Evolutionary conservation across 2,888 invertebrate species (phyloP).

Genomic region (Eupeodes luniger): DNA sequence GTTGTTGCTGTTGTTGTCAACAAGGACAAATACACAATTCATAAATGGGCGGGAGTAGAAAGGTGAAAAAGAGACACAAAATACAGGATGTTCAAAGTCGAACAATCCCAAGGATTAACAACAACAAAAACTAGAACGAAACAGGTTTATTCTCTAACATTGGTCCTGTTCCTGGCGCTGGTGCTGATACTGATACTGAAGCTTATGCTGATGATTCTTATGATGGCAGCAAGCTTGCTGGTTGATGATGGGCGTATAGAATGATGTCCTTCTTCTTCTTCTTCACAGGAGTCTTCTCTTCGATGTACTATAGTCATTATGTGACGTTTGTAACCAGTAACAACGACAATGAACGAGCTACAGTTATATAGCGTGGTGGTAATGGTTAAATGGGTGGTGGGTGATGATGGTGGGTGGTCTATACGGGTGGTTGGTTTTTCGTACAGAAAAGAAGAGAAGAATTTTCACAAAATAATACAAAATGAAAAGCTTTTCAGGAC

Average conservation of each 20-base stretch:
- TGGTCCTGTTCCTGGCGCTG: constrained; percentile 37
- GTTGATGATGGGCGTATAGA: constrained; percentile 25
- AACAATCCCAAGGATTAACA: constrained; percentile 72
- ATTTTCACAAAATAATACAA: constrained; percentile 70
- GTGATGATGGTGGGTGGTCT: background rate
- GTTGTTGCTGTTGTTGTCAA: constrained; percentile 60
- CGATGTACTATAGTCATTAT: constrained; percentile 28
- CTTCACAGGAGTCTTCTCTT: constrained; percentile 47
- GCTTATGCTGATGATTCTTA: constrained; percentile 5
- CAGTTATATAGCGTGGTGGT: background rate
- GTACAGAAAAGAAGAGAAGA: constrained; percentile 34
- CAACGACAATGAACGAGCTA: constrained; percentile 18
- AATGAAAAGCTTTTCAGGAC: constrained; percentile 75
- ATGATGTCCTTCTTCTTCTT: constrained; percentile 36
- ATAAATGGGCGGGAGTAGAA: constrained; percentile 47
- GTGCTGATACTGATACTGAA: constrained; percentile 14
- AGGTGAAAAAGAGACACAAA: constrained; percentile 72
- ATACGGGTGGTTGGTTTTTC: constrained; percentile 47
- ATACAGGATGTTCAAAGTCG: constrained; percentile 60
- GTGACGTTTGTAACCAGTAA: constrained; percentile 67
- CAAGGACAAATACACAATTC: constrained; percentile 70
- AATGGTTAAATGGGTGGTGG: background rate
- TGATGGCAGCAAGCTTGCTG: constrained; percentile 28
- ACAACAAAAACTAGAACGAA: constrained; percentile 74
- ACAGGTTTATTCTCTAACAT: constrained; percentile 68